Conservation (phyloP, 2,797 vertebrate genomes). For the Cheirogaleus major region DNA sequence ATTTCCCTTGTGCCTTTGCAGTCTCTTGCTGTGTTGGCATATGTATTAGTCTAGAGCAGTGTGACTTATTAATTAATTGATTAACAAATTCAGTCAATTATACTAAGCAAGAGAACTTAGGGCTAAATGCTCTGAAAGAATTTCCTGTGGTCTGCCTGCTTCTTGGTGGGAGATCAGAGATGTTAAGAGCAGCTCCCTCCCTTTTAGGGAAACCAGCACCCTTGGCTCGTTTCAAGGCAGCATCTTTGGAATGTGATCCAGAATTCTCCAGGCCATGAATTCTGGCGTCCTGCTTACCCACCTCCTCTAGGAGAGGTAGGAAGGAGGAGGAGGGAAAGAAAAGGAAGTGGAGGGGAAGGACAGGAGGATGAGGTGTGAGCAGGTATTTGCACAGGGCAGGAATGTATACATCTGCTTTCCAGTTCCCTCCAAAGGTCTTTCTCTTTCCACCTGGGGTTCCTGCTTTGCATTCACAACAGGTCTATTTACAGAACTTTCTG, state of each 20-base stretch:
- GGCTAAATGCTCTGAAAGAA: not conserved
- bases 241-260: not conserved
- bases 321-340: not conserved
- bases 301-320: not conserved
- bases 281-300: not conserved
- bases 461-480: conserved; percentile 20
- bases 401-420: not conserved
- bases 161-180: not conserved
- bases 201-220: not conserved
- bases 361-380: too few relatives aligned
- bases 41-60: not conserved
- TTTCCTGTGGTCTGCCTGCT: not conserved
- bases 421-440: not conserved
- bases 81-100: not conserved
- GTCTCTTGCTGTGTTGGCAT: not conserved
- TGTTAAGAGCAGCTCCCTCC: not conserved
- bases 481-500: conserved; percentile 31
- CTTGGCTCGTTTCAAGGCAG: not conserved
- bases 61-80: conserved; percentile 46
- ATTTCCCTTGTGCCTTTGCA: not conserved
- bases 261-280: not conserved
- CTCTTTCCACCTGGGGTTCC: not conserved
- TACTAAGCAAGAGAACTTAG: not conserved
- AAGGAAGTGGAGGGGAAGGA: accelerated
- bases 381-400: not conserved